phyloP scores from a whole-genome alignment of 1,140 invertebrate species.

The Mactra quadrangularis region DNA sequence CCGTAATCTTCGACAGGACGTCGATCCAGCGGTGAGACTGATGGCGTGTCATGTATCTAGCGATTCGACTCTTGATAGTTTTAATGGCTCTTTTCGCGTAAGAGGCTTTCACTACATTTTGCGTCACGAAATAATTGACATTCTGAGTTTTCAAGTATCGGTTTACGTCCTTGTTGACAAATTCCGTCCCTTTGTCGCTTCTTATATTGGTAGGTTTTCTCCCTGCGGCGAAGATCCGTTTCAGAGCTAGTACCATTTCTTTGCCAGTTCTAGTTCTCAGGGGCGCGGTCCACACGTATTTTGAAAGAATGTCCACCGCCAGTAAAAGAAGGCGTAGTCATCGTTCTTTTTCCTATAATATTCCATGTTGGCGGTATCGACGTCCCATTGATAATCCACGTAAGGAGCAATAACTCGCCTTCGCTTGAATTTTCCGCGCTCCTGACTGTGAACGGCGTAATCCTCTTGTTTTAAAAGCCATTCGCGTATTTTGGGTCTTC shows the following conservation, averaged over 20 bases:
- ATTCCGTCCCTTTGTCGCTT: constrained; percentile 32
- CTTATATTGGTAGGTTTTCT: constrained; percentile 3
- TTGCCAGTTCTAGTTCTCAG: background rate
- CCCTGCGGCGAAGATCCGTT: background rate
- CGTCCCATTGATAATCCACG: constrained; percentile 50
- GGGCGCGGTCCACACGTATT: constrained; percentile 19
- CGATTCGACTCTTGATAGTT: too few species aligned
- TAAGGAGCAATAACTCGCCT: background rate
- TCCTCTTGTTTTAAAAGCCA: constrained; percentile 54
- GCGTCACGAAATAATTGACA: too few species aligned
- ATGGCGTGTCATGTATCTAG: too few species aligned
- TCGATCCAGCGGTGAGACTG: too few species aligned
- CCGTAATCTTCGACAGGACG: constrained; percentile 23
- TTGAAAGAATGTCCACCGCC: constrained; percentile 20
- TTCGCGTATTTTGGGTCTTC: constrained; percentile 24
- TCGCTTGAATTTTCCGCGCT: constrained; percentile 17
- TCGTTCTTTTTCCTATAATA: constrained; percentile 37
- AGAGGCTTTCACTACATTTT: too few species aligned
- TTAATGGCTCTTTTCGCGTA: too few species aligned
- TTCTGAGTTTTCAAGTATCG: too few species aligned
- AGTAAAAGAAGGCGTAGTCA: constrained; percentile 44
- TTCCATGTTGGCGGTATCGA: constrained; percentile 39
- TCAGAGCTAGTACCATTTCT: constrained; percentile 23
- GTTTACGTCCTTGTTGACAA: too few species aligned
- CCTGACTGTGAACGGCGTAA: constrained; percentile 35